phyloP scores from a whole-genome alignment of 2,113 vertebrate genomes.

The Mesitornis unicolor region DNA sequence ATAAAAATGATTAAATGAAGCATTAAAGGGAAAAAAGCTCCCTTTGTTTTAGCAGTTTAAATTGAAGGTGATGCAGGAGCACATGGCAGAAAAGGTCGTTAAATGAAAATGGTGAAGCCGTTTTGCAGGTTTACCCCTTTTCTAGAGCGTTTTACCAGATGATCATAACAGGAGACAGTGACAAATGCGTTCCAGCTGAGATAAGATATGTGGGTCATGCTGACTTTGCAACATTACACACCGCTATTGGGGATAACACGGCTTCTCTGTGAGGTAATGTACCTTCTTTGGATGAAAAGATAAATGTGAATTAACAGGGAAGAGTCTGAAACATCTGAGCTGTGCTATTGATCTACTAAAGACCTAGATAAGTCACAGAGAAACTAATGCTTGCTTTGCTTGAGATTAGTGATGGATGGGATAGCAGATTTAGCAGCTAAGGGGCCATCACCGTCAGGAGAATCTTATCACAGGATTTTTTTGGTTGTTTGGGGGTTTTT shows the following conservation, averaged over 20 bases:
- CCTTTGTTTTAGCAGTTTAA: neutral
- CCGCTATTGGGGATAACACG: neutral
- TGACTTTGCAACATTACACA: conserved; percentile 47
- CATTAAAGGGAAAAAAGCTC: neutral
- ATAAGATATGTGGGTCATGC: conserved; percentile 42
- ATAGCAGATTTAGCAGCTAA: conserved; percentile 14
- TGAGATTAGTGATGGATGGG: conserved; percentile 41
- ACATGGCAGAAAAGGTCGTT: neutral
- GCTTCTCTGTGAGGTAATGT: conserved; percentile 36
- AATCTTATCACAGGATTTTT: neutral
- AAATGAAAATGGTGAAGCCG: neutral
- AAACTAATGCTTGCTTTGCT: conserved; percentile 25
- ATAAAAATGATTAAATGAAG: neutral
- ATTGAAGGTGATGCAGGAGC: neutral
- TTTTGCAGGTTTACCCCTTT: conserved; percentile 15
- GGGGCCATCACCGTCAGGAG: conserved; percentile 26
- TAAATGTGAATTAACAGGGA: conserved; percentile 46
- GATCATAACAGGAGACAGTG: neutral
- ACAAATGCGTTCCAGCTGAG: conserved; percentile 44
- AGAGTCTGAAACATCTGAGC: conserved; percentile 36
- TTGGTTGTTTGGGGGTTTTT: too few relatives aligned
- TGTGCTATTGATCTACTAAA: conserved; percentile 49
- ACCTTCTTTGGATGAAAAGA: conserved; percentile 51
- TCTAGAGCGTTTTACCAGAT: neutral
- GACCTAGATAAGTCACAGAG: conserved; percentile 47